phyloP scores from a whole-genome alignment of 2,888 invertebrate species.

The Campoplex capitator region DNA sequence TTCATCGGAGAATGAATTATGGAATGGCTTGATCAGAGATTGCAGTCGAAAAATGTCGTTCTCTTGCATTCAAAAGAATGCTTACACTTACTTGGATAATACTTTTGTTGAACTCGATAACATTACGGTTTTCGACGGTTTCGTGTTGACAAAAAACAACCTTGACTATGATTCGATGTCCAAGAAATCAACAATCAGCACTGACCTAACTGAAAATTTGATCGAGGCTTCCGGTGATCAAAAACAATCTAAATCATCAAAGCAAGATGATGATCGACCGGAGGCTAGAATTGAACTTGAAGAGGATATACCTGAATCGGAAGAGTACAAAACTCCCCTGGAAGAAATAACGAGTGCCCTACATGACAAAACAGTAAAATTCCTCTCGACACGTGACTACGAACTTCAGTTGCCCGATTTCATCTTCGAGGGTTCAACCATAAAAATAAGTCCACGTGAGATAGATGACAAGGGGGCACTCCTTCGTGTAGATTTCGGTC shows the following conservation, averaged over 20 bases:
- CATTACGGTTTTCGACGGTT: slow-evolving; percentile 88
- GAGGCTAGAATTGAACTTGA: slow-evolving; percentile 66
- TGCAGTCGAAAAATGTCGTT: slow-evolving; percentile 89
- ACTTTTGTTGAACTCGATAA: slow-evolving; percentile 88
- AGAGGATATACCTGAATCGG: slow-evolving; percentile 68
- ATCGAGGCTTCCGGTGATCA: slow-evolving; percentile 73
- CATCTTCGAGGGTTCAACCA: slow-evolving; percentile 90
- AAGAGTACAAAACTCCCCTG: slow-evolving; percentile 86
- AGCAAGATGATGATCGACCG: slow-evolving; percentile 78
- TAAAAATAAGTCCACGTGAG: slow-evolving; percentile 91
- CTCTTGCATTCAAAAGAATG: slow-evolving; percentile 91
- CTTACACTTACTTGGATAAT: slow-evolving; percentile 90
- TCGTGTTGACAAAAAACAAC: slow-evolving; percentile 88
- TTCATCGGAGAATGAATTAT: slow-evolving; percentile 87
- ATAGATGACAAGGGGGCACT: slow-evolving; percentile 91
- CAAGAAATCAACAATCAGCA: slow-evolving; percentile 69
- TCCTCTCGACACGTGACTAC: slow-evolving; percentile 92
- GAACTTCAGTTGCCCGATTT: slow-evolving; percentile 90
- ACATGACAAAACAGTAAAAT: slow-evolving; percentile 89
- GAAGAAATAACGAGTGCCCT: slow-evolving; percentile 91
- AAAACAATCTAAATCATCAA: slow-evolving; percentile 85
- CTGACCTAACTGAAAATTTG: slow-evolving; percentile 78
- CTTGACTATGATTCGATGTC: slow-evolving; percentile 85
- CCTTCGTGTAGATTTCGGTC: slow-evolving; percentile 90
- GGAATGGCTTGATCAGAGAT: slow-evolving; percentile 90